phyloP scores from a whole-genome alignment of 2,797 vertebrate species.

The Silurus aristotelis region DNA sequence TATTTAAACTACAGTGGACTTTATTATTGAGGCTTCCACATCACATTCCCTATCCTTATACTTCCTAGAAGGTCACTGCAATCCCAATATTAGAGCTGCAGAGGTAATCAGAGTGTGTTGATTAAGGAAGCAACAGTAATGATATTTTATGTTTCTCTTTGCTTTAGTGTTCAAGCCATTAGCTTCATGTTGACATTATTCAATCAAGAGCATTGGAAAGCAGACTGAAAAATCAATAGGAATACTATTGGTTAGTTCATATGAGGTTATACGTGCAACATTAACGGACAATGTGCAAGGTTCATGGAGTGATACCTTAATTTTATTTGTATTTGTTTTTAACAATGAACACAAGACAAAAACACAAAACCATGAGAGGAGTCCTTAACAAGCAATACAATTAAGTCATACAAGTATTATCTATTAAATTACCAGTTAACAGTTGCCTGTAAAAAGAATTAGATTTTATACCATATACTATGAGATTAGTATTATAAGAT shows the following conservation, averaged over 20 bases:
- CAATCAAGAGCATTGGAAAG: constrained; percentile 86
- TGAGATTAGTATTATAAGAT: background rate
- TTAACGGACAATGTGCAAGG: constrained; percentile 83
- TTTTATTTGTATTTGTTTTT: constrained; percentile 45
- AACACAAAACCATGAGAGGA: constrained; percentile 47
- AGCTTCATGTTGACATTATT: constrained; percentile 87
- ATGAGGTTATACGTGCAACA: constrained; percentile 82
- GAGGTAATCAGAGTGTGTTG: constrained; percentile 83
- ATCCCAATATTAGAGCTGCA: constrained; percentile 81
- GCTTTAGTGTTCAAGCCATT: constrained; percentile 85
- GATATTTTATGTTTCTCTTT: constrained; percentile 86
- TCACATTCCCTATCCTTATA: constrained; percentile 44
- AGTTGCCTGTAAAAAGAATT: background rate
- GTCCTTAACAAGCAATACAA: constrained; percentile 43
- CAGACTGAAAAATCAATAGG: constrained; percentile 91
- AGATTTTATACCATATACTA: background rate
- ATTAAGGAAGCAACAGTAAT: constrained; percentile 83
- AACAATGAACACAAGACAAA: constrained; percentile 50
- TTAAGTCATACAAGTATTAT: background rate
- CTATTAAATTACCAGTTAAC: background rate
- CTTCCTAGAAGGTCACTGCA: constrained; percentile 68
- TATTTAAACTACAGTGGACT: constrained; percentile 33
- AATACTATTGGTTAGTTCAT: constrained; percentile 93
- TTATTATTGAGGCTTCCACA: constrained; percentile 28
- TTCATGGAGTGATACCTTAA: constrained; percentile 84